Evolutionary conservation across 2,113 vertebrate genomes (phyloP), one percentile per base, ranked within the genome.

Genomic region (Apteryx owenii): DNA sequence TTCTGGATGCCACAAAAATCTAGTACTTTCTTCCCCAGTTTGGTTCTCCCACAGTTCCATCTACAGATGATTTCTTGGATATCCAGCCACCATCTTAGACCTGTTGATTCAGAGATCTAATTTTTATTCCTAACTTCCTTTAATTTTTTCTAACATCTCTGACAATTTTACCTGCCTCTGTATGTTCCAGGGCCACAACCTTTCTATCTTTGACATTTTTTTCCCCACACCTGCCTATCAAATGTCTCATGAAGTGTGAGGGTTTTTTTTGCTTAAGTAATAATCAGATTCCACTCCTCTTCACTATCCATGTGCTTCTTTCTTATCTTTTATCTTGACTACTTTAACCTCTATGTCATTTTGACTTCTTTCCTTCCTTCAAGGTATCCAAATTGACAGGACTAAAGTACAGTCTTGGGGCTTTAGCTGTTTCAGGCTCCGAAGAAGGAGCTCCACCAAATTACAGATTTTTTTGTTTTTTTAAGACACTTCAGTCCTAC

Each of bases 281-380:
- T 69, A 80, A 80, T 18, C 53, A 77, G 44, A 75, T 86, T 76
- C 51, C 71, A 76, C 13, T 44, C 38, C 65, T 70, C 58, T 83
- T 81, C 36, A 19, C 61, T 94, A 18, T 73, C 44, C 68, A 6
- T 69, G 26, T 85, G 92, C 61, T 33, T 22, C 31, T 73, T 85
- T 70, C 50, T 86, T 70, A 66, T 21, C 88, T 96, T 89, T 96
- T 53, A 75, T 92, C 92, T 86, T 95, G 42, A 50, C 78, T 77
- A 38, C 84, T 94, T 65, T 93, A 92, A 95, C 85, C 58, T 90
- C 73, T 53, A 21, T 94, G 88, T 85, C 36, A 17, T 88, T 94
- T 81, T 76, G 73, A 88, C 84, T 92, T 89, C 44, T 78, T 93
- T 95, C 79, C 65, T 88, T 28, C 33, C 38, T 90, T 93, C 65